phyloP scores from a whole-genome alignment of 2,113 vertebrate species.

The Neolamprologus toae region DNA sequence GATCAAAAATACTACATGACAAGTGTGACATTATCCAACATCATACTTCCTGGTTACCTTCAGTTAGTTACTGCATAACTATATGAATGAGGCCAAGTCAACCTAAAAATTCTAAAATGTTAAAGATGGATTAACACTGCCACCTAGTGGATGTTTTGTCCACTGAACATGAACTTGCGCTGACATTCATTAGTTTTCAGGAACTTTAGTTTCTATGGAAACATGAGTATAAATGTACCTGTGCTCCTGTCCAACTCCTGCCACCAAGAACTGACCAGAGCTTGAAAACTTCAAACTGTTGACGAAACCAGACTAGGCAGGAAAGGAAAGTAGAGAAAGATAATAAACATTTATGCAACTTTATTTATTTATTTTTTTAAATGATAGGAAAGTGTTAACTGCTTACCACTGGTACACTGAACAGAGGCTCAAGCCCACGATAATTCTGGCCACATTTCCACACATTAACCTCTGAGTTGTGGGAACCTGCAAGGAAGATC shows the following conservation, averaged over 20 bases:
- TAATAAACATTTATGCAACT: neutral
- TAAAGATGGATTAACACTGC: neutral
- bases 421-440: constrained; percentile 78
- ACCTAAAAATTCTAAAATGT: neutral
- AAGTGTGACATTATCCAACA: neutral
- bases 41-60: neutral
- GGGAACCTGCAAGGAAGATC: constrained; percentile 76
- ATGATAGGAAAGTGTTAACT: neutral
- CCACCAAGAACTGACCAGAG: constrained; percentile 85
- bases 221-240: constrained; percentile 68
- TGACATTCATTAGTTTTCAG: neutral
- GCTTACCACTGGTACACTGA: constrained; percentile 82
- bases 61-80: neutral
- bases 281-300: constrained; percentile 92
- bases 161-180: neutral
- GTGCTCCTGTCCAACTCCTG: constrained; percentile 92
- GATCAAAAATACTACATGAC: neutral
- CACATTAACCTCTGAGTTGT: constrained; percentile 77
- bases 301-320: constrained; percentile 79
- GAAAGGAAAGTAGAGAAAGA: neutral
- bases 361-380: neutral
- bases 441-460: constrained; percentile 86
- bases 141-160: constrained; percentile 26
- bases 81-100: neutral
- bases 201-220: constrained; percentile 19